Conservation (phyloP, 2,888 invertebrate genomes). For the Caenorhabditis macrosperma region DNA sequence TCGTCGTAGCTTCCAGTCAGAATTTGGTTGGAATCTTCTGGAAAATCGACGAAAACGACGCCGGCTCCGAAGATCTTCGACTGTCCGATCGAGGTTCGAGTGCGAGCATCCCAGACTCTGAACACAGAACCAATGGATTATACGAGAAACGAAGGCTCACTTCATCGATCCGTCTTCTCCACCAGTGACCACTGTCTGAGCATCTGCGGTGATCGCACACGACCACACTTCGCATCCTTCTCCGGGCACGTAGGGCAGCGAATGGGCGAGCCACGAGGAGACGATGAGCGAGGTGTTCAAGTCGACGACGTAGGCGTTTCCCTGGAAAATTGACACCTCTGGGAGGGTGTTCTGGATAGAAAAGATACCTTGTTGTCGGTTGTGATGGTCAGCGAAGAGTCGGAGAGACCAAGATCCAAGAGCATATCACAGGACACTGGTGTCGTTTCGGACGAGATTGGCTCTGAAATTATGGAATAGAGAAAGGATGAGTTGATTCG, state of each 20-base stretch:
- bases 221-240: conserved; percentile 70
- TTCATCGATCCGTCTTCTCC: conserved; percentile 62
- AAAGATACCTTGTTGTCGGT: conserved; percentile 58
- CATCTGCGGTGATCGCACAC: conserved; percentile 37
- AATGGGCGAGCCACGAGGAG: conserved; percentile 62
- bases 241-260: conserved; percentile 56
- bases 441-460: conserved; percentile 31
- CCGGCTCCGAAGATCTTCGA: conserved; percentile 63
- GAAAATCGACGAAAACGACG: conserved; percentile 61
- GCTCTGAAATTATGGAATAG: conserved; percentile 14
- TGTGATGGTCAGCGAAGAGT: conserved; percentile 40
- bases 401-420: conserved; percentile 57
- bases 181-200: conserved; percentile 49
- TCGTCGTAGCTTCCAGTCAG: conserved; percentile 67
- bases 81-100: conserved; percentile 20
- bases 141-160: conserved; percentile 1
- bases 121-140: background rate
- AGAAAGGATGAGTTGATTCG: background rate
- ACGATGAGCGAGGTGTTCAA: conserved; percentile 49
- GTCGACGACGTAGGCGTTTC: conserved; percentile 56
- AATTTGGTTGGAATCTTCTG: conserved; percentile 37
- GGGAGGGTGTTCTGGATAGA: background rate
- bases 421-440: conserved; percentile 63
- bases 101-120: conserved; percentile 60
- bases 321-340: too few species aligned